These are phyloP conservation scores for Dendroctonus ponderosae DNA, from an alignment of 1,140 invertebrate genomes.

Conservation along the genomic window DNA sequence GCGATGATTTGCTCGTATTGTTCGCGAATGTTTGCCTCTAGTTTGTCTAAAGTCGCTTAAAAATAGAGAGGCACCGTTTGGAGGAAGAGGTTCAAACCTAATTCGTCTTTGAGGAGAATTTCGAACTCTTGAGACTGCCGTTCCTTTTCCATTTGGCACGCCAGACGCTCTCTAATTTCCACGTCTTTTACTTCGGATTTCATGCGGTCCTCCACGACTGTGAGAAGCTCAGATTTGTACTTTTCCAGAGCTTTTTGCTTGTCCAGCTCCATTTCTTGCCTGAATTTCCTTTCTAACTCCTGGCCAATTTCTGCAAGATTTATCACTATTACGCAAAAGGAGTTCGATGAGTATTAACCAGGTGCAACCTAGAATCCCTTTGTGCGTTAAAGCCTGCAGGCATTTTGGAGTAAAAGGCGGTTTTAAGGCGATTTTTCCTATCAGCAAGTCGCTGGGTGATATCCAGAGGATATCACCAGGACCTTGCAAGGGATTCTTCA, in stretches of 20 bases:
- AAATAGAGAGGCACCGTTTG: background rate
- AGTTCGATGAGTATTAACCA: slow-evolving; percentile 1
- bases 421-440: slow-evolving; percentile 45
- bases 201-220: slow-evolving; percentile 23
- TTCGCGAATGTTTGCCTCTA: slow-evolving; percentile 10
- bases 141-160: slow-evolving; percentile 42
- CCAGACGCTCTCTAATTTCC: slow-evolving; percentile 30
- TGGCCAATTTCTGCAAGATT: slow-evolving; percentile 40
- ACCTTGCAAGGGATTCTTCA: slow-evolving; percentile 42
- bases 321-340: slow-evolving; percentile 1
- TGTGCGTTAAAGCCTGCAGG: slow-evolving; percentile 50
- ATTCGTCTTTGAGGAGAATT: slow-evolving; percentile 38
- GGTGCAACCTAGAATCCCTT: slow-evolving; percentile 50
- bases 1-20: slow-evolving; percentile 11
- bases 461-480: slow-evolving; percentile 46
- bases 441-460: slow-evolving; percentile 48
- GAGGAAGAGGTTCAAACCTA: slow-evolving; percentile 9
- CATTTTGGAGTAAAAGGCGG: slow-evolving; percentile 45
- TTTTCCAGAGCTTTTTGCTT: slow-evolving; percentile 44
- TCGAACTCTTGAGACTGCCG: slow-evolving; percentile 41
- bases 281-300: slow-evolving; percentile 44
- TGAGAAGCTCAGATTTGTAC: slow-evolving; percentile 27
- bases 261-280: slow-evolving; percentile 40
- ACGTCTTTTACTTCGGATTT: slow-evolving; percentile 31
- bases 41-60: slow-evolving; percentile 7